These are phyloP conservation scores for Prosapia bicincta DNA, from an alignment of 2,888 invertebrate genomes.

Conservation along the genomic window DNA sequence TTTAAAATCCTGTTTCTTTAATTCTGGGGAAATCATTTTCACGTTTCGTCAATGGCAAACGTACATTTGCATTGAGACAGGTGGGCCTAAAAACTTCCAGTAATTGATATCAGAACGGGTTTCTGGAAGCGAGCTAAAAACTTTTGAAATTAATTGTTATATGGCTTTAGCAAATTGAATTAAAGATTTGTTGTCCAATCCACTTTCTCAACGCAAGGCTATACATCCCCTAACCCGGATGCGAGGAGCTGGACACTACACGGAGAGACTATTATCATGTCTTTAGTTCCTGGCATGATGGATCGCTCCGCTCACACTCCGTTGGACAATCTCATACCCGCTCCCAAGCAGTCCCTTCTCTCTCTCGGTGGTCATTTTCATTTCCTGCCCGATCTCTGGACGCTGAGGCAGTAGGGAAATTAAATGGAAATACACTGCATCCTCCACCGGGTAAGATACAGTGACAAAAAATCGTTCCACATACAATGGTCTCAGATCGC, in stretches of 20 bases:
- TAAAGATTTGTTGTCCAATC: no score
- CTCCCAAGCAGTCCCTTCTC: background rate
- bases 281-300: background rate
- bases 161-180: no score
- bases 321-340: background rate
- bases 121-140: no score
- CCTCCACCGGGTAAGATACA: background rate
- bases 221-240: no score
- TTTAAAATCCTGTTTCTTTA: no score
- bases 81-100: no score
- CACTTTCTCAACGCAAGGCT: no score
- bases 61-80: no score
- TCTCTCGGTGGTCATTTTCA: conserved; percentile 8
- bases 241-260: background rate
- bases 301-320: background rate
- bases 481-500: background rate
- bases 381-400: conserved; percentile 13
- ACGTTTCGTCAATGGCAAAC: no score
- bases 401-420: conserved; percentile 18
- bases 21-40: no score
- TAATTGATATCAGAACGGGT: no score
- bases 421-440: conserved; percentile 20
- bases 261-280: background rate
- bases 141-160: no score
- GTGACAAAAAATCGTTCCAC: background rate